A percentile compares a stretch with the other conserved stretches of the same genome.
Evolutionary conservation across 1,140 invertebrate genomes (phyloP).

Genomic region (Meloidogyne exigua): DNA sequence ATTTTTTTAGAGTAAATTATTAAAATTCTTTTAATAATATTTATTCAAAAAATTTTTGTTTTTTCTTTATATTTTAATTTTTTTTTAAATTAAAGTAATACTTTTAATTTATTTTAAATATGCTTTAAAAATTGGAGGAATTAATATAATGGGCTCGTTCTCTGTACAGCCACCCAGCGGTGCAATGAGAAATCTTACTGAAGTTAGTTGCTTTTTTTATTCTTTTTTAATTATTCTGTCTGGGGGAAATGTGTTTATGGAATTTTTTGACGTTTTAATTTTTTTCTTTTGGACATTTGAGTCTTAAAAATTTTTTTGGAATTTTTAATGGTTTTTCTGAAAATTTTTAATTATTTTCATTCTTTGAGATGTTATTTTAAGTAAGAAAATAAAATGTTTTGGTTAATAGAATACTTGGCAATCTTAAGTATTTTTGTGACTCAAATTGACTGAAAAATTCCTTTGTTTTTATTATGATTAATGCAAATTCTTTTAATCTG

Average conservation of each 20-base stretch:
- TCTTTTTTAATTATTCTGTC: not conserved
- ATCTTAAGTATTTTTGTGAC: not conserved
- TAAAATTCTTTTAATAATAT: not conserved
- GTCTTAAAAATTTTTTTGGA: too few species aligned
- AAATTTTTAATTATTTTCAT: too few species aligned
- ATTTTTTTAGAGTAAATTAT: constrained; percentile 16
- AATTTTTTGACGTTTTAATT: too few species aligned
- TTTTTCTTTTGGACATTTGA: too few species aligned
- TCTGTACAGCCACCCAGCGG: constrained; percentile 44
- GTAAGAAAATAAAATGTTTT: too few species aligned
- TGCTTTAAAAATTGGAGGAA: not conserved
- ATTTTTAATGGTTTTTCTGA: too few species aligned
- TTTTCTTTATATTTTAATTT: not conserved
- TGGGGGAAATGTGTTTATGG: too few species aligned
- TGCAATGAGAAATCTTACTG: constrained; percentile 40
- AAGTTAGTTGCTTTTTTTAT: constrained; percentile 22
- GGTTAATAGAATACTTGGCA: too few species aligned
- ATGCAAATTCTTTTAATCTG: not conserved
- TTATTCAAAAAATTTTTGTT: not conserved
- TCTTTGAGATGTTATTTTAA: too few species aligned
- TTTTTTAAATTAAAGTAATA: too few species aligned
- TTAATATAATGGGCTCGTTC: constrained; percentile 41
- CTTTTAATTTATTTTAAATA: too few species aligned
- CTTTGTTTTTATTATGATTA: not conserved
- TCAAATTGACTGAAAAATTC: not conserved